Base-by-base conservation (phyloP, 1,140 invertebrate species). In the Drosophila equinoxialis region DNA sequence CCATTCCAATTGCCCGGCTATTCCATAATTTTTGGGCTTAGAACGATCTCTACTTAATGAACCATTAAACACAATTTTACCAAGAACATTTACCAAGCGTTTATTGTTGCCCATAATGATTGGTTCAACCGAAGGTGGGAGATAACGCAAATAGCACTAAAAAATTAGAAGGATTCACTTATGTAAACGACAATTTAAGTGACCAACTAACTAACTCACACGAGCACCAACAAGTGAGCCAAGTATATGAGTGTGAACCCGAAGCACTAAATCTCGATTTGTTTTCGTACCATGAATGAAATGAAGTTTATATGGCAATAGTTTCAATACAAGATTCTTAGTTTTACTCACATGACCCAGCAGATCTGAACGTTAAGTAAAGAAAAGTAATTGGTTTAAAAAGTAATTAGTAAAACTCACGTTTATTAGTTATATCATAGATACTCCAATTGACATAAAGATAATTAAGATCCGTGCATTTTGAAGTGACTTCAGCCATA, bases 111-210 rank as follows among this genome's bases (percentile, higher is more conserved):
- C 74, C 4, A 13, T 8, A n/a, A 76, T 68, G 8, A 3, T 14
- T 1, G 42, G 20, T n/a, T 76, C 64, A 1, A 75, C 13, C 2
- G 8, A 17, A 1, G 72, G 60, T 0, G 59, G 17, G 0, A 1
- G 26, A 54, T 54, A 64, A 13, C 14, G 68, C 54, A 75, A 2
- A 35, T 76, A 76, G 54, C 74, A 76, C 74, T 76, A 7, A 0
- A 13, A n/a, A 42, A 61, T 61, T 20, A 20, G 1, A 30, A 17
- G 10, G n/a, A n/a, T 35, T 33, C 5, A 26, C n/a, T 6, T 59
- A 14, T 17, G 17, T 17, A 13, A 20, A 11, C 23, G n/a, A 14
- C 5, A 7, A 48, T 3, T 26, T 23, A 41, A 5, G 2, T 11
- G 35, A 42, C 1, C 17, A 6, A 37, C 39, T 13, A 64, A 37